These are phyloP conservation scores for Phaethornis superciliosus DNA, from an alignment of 2,113 vertebrate genomes.

Conservation along the genomic window DNA sequence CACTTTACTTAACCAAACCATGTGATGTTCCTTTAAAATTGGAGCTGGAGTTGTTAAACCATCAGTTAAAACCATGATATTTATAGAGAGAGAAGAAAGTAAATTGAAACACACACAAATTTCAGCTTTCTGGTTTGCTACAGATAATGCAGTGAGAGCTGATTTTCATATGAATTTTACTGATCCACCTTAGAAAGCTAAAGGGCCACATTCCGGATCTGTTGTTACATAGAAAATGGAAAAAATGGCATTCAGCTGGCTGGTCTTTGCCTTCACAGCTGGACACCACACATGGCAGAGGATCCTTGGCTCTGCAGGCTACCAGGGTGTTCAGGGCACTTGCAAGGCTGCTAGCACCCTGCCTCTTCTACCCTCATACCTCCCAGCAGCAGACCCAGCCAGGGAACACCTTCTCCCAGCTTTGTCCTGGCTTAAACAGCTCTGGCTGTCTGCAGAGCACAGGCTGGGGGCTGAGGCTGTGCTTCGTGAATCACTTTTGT, in stretches of 20 bases:
- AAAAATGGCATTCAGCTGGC: background rate
- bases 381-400: background rate
- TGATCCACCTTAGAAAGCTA: background rate
- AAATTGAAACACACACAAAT: background rate
- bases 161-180: background rate
- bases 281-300: fast-evolving
- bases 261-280: background rate
- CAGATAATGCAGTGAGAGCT: background rate
- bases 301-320: background rate
- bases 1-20: background rate
- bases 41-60: background rate
- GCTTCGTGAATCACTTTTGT: background rate
- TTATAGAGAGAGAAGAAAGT: background rate
- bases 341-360: background rate
- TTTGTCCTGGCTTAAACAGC: background rate
- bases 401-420: background rate
- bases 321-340: background rate
- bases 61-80: background rate
- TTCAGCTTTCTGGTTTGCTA: background rate
- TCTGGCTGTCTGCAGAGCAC: background rate
- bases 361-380: background rate
- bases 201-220: background rate
- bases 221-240: background rate
- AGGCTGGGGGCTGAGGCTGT: background rate
- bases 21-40: background rate